Base-by-base conservation (phyloP, 30 jellyfish, hydroid and myxozoan genomes). In the Hydra vulgaris region DNA sequence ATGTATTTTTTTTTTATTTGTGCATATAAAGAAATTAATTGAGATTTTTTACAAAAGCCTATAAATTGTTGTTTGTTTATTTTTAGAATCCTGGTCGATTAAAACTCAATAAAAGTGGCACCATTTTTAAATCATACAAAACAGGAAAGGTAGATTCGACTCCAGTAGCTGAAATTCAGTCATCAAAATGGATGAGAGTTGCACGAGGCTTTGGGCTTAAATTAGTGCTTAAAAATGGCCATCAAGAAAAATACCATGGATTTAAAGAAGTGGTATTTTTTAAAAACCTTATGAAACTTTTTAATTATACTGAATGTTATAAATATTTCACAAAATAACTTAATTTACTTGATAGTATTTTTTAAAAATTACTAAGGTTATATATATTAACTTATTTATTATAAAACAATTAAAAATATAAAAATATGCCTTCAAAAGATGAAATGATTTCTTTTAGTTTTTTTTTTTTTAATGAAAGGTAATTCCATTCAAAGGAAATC, bases 81-180 rank as follows among this genome's bases (percentile, higher is more conserved):
- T 78, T 72, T n/a, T 70, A 90, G 97, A 83, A 83, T 54, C 81
- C 76, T 85, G 97, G 97, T 19, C 83, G 95, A 25, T 81, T 90
- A 76, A 78, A 87, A 25, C 88, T 90, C 23, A 88, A 90, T 77
- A 90, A 90, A 66, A 94, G 85, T 72, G 97, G 97, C 21, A 83
- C 82, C 21, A 95, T 90, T 20, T 90, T 90, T 79, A 90, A 85
- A 78, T 85, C 97, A 54, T 84, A 74, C 73, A 90, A 90, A 73
- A 90, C 97, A n/a, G 97, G 97, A 27, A 90, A 79, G 72, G 95
- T 90, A 18, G 97, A 90, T 17, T 93, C 92, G 25, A 83, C 86
- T 0, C 90, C 97, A 18, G 87, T 87, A 16, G 87, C 94, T 27
- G 97, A 90, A 25, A 85, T 90, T 23, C 95, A 90, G 27, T 54